Conservation (phyloP, 1,140 invertebrate genomes). For the Listronotus oregonensis region DNA sequence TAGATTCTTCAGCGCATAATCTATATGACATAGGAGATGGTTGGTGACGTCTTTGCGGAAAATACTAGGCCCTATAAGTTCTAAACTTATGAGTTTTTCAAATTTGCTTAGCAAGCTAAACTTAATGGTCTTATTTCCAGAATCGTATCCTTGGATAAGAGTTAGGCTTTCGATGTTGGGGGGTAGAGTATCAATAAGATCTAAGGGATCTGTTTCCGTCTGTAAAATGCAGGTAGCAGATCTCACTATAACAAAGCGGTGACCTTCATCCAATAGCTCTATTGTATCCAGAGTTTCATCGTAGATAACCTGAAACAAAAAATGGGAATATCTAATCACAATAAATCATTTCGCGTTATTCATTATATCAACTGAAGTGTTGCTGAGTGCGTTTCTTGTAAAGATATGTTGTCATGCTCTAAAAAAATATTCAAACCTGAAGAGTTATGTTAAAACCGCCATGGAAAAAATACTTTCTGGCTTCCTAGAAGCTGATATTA, state of each 20-base stretch:
- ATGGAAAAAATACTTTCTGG: too few relatives aligned
- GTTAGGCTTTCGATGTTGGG: constrained; percentile 62
- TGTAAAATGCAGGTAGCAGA: constrained; percentile 65
- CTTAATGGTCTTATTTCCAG: constrained; percentile 62
- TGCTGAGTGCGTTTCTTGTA: neutral
- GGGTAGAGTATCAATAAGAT: constrained; percentile 59
- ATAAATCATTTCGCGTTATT: neutral
- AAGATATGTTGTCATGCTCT: too few relatives aligned
- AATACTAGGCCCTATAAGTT: constrained; percentile 63
- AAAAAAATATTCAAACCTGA: too few relatives aligned
- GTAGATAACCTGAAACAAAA: constrained; percentile 47
- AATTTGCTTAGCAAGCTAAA: constrained; percentile 61
- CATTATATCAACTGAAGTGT: neutral
- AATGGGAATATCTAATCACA: neutral
- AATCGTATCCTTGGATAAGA: constrained; percentile 54
- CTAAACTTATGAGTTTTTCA: constrained; percentile 62
- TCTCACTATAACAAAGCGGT: constrained; percentile 53
- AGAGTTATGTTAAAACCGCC: too few relatives aligned
- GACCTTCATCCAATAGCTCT: constrained; percentile 47
- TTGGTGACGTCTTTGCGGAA: constrained; percentile 43
- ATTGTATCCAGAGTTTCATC: constrained; percentile 49
- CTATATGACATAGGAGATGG: constrained; percentile 54
- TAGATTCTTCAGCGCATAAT: constrained; percentile 54
- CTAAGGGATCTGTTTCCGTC: constrained; percentile 55
- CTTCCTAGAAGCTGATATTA: too few relatives aligned